A percentile compares a stretch with the other conserved stretches of the same genome.
Evolutionary conservation across 2,888 invertebrate species (phyloP).

Genomic region (Dryomyza anilis): DNA sequence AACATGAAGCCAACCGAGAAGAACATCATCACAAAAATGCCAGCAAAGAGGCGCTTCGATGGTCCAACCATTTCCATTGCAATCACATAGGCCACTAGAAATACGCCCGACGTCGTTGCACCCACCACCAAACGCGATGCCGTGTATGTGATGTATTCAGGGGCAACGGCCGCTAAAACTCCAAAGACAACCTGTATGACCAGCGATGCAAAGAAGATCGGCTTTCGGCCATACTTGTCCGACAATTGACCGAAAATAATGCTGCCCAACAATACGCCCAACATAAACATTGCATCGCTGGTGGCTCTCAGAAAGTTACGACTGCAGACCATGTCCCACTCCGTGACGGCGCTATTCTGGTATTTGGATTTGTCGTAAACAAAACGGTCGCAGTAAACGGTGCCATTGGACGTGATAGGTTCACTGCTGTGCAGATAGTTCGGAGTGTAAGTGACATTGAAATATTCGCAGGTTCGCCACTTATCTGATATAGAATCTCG

Average conservation of each 20-base stretch:
- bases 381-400: conserved; percentile 63
- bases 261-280: conserved; percentile 75
- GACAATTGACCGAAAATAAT: conserved; percentile 75
- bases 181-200: conserved; percentile 74
- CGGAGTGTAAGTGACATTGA: conserved; percentile 59
- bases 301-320: conserved; percentile 68
- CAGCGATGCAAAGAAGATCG: conserved; percentile 74
- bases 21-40: conserved; percentile 75
- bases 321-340: conserved; percentile 74
- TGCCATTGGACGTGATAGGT: conserved; percentile 39
- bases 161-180: conserved; percentile 69
- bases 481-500: conserved; percentile 63
- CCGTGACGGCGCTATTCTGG: conserved; percentile 69
- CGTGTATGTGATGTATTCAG: conserved; percentile 72
- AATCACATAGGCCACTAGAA: conserved; percentile 78
- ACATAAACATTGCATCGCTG: conserved; percentile 70
- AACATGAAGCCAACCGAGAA: conserved; percentile 76
- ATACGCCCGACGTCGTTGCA: conserved; percentile 76
- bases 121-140: conserved; percentile 72
- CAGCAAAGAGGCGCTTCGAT: conserved; percentile 70
- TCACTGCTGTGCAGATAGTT: conserved; percentile 50
- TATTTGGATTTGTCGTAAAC: conserved; percentile 69
- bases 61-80: conserved; percentile 79
- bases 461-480: conserved; percentile 65
- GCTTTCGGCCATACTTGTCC: conserved; percentile 73